phyloP scores from a whole-genome alignment of 1,140 invertebrate species.

The Physella acuta region DNA sequence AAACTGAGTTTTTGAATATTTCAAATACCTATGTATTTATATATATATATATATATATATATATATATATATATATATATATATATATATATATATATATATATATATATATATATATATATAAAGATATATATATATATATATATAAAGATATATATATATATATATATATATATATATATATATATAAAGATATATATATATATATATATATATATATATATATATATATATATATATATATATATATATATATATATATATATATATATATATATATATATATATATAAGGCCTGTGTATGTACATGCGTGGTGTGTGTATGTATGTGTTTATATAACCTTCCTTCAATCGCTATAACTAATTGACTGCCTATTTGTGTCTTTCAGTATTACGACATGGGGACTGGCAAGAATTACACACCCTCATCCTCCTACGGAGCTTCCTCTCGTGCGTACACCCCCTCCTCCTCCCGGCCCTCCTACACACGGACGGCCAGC shows the following conservation, averaged over 20 bases:
- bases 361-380: no score
- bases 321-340: conserved; percentile 14
- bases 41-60: no score
- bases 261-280: conserved; percentile 17
- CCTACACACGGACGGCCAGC: conserved; percentile 34
- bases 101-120: no score
- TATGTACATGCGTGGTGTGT: not conserved
- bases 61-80: no score
- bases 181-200: no score
- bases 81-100: no score
- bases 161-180: no score
- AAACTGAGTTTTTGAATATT: no score
- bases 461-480: conserved; percentile 26
- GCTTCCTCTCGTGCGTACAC: conserved; percentile 32
- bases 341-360: no score
- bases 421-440: conserved; percentile 29
- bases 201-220: conserved; percentile 7
- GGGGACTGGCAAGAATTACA: conserved; percentile 36
- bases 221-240: conserved; percentile 5
- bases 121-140: no score
- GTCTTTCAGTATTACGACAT: conserved; percentile 31
- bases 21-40: no score
- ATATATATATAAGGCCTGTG: not conserved
- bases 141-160: no score
- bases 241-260: conserved; percentile 14